Evolutionary conservation across 2,113 vertebrate genomes (phyloP), one percentile per base, ranked within the genome.

Genomic region (Rhea americana): DNA sequence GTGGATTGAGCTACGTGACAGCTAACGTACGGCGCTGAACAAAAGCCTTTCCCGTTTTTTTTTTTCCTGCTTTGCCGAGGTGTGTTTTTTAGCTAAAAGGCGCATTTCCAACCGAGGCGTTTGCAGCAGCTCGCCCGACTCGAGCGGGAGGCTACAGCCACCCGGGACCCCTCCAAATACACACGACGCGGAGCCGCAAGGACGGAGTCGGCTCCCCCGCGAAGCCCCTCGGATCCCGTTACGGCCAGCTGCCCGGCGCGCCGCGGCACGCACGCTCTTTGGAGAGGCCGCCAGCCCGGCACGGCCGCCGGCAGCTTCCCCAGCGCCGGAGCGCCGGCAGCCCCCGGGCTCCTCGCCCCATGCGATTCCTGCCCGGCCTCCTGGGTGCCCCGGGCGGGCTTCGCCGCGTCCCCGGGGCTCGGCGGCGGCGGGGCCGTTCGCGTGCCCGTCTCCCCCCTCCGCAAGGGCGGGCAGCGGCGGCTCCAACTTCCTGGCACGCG

Each of bases 281-380:
- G 85, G 7, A 37, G 89, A 96, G 63, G 82, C 94, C 81, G 18
- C 73, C 67, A 19, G 90, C 75, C 81, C 78, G 82, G 89, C 93
- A 71, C 79, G 22, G 90, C 50, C 1, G 11, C 1, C 85, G 96
- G 95, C 97, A 98, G 97, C 97, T 97, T 97, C 56, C 91, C 58
- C 81, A 90, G 94, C 41, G 24, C 65, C 76, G 94, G 97, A 96
- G 96, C 97, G n/a, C 30, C 55, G 91, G 90, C 95, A 91, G 93
- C 90, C 82, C 58, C 15, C 37, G 20, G 93, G 93, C 90, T 96
- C 86, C 90, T 92, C 51, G 80, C 90, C 85, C 93, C 85, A 70
- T 90, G 79, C 79, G 11, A 5, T 43, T 43, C 13, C 41, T 13
- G 9, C 41, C 11, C 11, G 41, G 41, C 41, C 41, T 11, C 11